phyloP scores from a whole-genome alignment of 2,888 invertebrate species.

The Yponomeuta plumbellus region DNA sequence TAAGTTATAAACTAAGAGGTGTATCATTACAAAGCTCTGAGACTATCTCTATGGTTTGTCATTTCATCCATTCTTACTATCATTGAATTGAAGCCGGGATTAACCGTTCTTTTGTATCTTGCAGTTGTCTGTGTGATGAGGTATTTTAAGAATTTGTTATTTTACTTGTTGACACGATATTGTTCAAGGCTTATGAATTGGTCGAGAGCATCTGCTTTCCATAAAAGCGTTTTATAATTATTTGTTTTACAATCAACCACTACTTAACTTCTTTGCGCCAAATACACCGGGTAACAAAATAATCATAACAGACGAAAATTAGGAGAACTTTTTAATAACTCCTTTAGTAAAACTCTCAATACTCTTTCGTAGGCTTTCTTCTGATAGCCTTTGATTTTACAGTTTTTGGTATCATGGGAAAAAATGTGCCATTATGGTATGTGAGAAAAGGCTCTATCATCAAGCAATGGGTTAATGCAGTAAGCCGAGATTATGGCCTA shows the following conservation, averaged over 20 bases:
- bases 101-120: neutral
- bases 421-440: neutral
- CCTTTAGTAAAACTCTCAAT: no score
- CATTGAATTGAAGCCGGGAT: neutral
- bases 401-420: no score
- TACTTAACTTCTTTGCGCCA: neutral
- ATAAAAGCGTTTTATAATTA: neutral
- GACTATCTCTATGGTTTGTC: no score
- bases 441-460: neutral
- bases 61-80: no score
- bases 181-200: neutral
- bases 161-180: neutral
- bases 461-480: neutral
- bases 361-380: no score
- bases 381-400: no score
- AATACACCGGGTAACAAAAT: no score
- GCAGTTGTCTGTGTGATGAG: neutral
- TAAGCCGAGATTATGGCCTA: neutral
- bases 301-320: no score
- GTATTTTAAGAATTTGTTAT: neutral
- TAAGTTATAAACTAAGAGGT: no score
- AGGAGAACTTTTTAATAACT: no score
- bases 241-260: no score
- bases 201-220: neutral
- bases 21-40: no score